phyloP scores from a whole-genome alignment of 2,797 vertebrate species.

The Danio aesculapii region DNA sequence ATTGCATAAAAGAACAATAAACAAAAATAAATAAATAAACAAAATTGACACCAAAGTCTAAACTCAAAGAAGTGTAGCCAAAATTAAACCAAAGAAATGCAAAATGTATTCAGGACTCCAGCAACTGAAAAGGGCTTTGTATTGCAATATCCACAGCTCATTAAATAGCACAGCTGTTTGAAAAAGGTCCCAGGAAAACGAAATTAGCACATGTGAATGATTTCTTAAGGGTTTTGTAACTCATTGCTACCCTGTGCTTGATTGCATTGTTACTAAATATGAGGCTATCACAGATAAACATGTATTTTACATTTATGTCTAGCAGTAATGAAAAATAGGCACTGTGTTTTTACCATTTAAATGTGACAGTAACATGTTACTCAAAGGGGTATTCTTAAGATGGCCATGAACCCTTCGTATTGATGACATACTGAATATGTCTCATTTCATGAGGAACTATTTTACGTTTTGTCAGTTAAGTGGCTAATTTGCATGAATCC shows the following conservation, averaged over 20 bases:
- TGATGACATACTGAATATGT: too few species aligned
- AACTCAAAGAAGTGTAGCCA: neutral
- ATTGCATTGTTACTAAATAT: neutral
- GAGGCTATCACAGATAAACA: neutral
- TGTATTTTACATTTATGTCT: neutral
- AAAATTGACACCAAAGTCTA: too few species aligned
- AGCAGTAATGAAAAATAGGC: neutral
- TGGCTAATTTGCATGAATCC: too few species aligned
- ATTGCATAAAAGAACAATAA: neutral
- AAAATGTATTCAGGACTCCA: neutral
- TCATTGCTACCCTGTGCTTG: neutral
- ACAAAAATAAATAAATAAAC: too few species aligned
- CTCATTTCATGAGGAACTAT: too few species aligned
- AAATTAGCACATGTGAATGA: neutral
- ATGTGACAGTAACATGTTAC: too few species aligned
- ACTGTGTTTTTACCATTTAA: neutral
- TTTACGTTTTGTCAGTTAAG: too few species aligned
- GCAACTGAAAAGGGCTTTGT: neutral
- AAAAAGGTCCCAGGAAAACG: neutral
- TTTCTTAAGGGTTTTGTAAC: neutral
- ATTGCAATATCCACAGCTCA: neutral
- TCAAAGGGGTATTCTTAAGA: too few species aligned
- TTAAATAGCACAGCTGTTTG: conserved; percentile 9
- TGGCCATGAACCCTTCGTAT: too few species aligned
- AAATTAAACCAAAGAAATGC: neutral